Evolutionary conservation across 2,113 vertebrate species (phyloP).

Genomic region (Spizaetus ornatus): DNA sequence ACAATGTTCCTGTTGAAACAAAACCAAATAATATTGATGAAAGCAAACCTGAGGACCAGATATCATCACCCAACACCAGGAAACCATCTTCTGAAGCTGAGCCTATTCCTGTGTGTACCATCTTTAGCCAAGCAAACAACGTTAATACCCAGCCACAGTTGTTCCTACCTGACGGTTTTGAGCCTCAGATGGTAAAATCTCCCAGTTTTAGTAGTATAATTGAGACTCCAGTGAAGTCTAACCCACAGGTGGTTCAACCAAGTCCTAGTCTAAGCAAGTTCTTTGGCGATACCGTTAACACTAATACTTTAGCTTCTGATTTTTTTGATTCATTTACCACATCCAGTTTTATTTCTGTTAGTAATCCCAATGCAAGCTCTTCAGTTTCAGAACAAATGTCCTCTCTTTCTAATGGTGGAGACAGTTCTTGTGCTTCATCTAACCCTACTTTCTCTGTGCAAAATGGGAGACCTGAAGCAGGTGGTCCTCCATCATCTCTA

Average conservation of each 20-base stretch:
- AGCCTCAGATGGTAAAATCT: slow-evolving; percentile 94
- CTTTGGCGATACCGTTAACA: slow-evolving; percentile 81
- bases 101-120: slow-evolving; percentile 89
- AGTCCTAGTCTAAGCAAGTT: slow-evolving; percentile 98
- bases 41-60: not conserved
- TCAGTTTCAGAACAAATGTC: slow-evolving; percentile 71
- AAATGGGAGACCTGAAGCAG: slow-evolving; percentile 29
- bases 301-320: slow-evolving; percentile 85
- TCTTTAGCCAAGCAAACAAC: slow-evolving; percentile 84
- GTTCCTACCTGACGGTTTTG: slow-evolving; percentile 86
- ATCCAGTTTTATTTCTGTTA: slow-evolving; percentile 91
- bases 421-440: slow-evolving; percentile 43
- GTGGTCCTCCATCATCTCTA: slow-evolving; percentile 13
- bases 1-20: not conserved
- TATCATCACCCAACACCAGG: not conserved
- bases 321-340: slow-evolving; percentile 97
- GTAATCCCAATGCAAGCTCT: slow-evolving; percentile 87
- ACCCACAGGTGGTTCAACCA: slow-evolving; percentile 86
- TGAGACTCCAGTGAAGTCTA: slow-evolving; percentile 77
- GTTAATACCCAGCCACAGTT: slow-evolving; percentile 66
- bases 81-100: slow-evolving; percentile 60
- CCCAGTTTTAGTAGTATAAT: slow-evolving; percentile 86
- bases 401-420: slow-evolving; percentile 61
- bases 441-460: slow-evolving; percentile 56
- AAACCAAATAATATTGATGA: not conserved